phyloP scores from a whole-genome alignment of 2,888 invertebrate species.

The Syrphus vitripennis region DNA sequence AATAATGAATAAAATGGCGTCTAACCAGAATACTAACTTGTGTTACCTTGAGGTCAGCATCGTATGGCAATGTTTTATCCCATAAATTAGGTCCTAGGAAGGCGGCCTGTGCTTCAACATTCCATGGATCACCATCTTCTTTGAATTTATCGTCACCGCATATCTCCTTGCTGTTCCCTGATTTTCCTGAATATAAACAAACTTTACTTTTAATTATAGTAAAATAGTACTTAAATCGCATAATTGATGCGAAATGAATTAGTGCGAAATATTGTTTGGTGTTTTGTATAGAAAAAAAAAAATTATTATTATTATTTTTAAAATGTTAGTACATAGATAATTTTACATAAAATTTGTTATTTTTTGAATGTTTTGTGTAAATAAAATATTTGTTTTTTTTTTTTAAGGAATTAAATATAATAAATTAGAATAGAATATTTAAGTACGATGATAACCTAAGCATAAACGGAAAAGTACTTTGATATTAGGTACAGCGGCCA shows the following conservation, averaged over 20 bases:
- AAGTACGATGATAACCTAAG: background rate
- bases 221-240: slow-evolving; percentile 59
- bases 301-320: slow-evolving; percentile 1
- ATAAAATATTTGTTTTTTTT: background rate
- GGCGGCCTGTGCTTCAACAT: slow-evolving; percentile 95
- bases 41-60: slow-evolving; percentile 97
- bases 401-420: background rate
- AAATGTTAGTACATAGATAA: background rate
- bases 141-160: slow-evolving; percentile 85
- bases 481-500: too few species aligned
- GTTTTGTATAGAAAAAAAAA: background rate
- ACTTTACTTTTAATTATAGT: slow-evolving; percentile 73
- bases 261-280: slow-evolving; percentile 50
- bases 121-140: slow-evolving; percentile 93
- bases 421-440: too few species aligned
- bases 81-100: slow-evolving; percentile 97
- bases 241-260: slow-evolving; percentile 55
- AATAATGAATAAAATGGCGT: slow-evolving; percentile 57
- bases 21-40: slow-evolving; percentile 83
- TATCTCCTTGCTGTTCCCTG: slow-evolving; percentile 81
- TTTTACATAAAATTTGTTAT: background rate
- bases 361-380: slow-evolving; percentile 17
- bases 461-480: too few species aligned
- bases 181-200: slow-evolving; percentile 83
- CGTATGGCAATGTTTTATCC: slow-evolving; percentile 96